A percentile compares a stretch with the other conserved stretches of the same genome.
These are phyloP conservation scores for Sinocyclocheilus grahami DNA, from an alignment of 2,113 vertebrate genomes.

Conservation along the genomic window DNA sequence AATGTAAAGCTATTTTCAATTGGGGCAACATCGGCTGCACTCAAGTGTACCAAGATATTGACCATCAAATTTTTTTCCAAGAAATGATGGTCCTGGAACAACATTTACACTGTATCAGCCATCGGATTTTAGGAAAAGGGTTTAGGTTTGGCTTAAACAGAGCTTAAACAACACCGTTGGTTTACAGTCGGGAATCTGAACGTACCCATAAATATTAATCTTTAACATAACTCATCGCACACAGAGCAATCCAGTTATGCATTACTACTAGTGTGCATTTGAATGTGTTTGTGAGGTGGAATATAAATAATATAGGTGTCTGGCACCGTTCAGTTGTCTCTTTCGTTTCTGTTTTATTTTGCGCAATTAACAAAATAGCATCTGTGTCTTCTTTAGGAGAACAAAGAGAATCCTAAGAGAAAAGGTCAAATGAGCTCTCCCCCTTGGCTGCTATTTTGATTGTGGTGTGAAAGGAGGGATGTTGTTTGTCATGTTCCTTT, in stretches of 20 bases:
- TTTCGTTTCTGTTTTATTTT: not conserved
- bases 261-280: not conserved
- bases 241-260: not conserved
- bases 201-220: too few relatives aligned
- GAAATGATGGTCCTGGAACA: not conserved
- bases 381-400: not conserved
- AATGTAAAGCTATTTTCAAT: not conserved
- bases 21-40: not conserved
- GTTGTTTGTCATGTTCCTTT: conserved; percentile 49
- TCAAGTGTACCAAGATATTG: not conserved
- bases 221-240: too few relatives aligned
- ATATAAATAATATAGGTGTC: not conserved
- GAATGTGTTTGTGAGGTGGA: not conserved
- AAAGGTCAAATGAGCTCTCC: conserved; percentile 50
- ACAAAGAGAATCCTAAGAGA: not conserved
- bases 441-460: conserved; percentile 36
- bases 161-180: too few relatives aligned
- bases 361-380: not conserved
- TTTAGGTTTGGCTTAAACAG: not conserved
- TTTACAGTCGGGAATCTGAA: too few relatives aligned
- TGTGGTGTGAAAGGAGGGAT: conserved; percentile 37
- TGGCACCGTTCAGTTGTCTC: not conserved
- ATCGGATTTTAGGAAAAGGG: not conserved
- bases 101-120: not conserved
- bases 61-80: not conserved